Conservation (phyloP, 2,113 vertebrate species). For the Strix uralensis region DNA sequence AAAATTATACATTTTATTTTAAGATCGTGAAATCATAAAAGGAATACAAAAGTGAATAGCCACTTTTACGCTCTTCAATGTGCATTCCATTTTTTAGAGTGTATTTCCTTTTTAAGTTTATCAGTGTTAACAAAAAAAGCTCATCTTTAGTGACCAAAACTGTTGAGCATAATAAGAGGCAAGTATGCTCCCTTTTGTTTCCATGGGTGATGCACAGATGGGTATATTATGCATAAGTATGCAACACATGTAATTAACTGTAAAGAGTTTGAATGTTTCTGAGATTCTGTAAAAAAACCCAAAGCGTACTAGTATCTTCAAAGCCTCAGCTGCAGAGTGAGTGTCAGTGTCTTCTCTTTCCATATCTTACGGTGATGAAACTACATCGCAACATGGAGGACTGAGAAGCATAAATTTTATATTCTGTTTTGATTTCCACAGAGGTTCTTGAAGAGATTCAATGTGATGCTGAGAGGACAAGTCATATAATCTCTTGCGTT, state of each 20-base stretch:
- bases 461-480: background rate
- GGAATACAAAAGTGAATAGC: background rate
- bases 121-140: background rate
- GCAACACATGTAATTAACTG: background rate
- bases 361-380: background rate
- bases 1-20: background rate
- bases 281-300: background rate
- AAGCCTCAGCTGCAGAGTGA: background rate
- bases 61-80: background rate
- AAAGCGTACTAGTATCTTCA: background rate
- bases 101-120: background rate
- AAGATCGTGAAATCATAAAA: background rate
- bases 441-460: background rate
- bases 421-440: background rate
- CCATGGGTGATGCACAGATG: background rate
- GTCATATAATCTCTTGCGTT: background rate
- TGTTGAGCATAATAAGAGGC: background rate
- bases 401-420: background rate
- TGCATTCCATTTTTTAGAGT: background rate
- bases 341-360: background rate
- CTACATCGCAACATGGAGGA: fast-evolving
- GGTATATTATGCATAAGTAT: background rate
- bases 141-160: background rate
- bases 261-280: background rate
- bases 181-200: background rate